phyloP scores from a whole-genome alignment of 2,797 vertebrate genomes.

The Fistularia tabacaria region DNA sequence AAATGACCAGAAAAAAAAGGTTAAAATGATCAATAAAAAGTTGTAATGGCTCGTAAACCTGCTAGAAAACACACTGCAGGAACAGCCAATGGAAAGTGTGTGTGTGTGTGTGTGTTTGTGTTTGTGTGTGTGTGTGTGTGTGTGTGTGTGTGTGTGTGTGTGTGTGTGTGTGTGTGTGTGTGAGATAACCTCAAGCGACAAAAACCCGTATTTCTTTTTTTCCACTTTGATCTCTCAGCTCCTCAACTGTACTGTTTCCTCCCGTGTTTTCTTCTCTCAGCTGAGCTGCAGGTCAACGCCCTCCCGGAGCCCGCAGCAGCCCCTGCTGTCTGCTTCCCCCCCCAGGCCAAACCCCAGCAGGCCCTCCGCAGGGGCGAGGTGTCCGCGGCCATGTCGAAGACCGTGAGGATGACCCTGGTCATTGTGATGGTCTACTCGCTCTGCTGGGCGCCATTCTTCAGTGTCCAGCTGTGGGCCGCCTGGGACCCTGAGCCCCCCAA shows the following conservation, averaged over 20 bases:
- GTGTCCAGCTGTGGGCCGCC: constrained; percentile 84
- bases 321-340: constrained; percentile 11
- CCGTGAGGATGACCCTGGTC: constrained; percentile 85
- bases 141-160: too few species aligned
- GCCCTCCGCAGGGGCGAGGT: constrained; percentile 40
- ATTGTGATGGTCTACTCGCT: constrained; percentile 83
- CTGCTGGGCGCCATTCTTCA: constrained; percentile 88
- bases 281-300: constrained; percentile 39
- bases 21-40: too few species aligned
- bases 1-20: too few species aligned
- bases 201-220: too few species aligned
- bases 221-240: too few species aligned
- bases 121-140: too few species aligned
- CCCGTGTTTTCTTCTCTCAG: constrained; percentile 9
- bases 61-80: too few species aligned
- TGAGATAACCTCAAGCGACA: too few species aligned
- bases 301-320: constrained; percentile 26
- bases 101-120: too few species aligned
- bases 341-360: not conserved
- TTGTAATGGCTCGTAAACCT: too few species aligned
- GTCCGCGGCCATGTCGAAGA: constrained; percentile 81
- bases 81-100: too few species aligned
- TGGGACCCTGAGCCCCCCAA: constrained; percentile 79
- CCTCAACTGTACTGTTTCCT: not conserved
- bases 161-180: too few species aligned